Base-by-base conservation (phyloP, 2,797 vertebrate species). In the Saxicola maurus region DNA sequence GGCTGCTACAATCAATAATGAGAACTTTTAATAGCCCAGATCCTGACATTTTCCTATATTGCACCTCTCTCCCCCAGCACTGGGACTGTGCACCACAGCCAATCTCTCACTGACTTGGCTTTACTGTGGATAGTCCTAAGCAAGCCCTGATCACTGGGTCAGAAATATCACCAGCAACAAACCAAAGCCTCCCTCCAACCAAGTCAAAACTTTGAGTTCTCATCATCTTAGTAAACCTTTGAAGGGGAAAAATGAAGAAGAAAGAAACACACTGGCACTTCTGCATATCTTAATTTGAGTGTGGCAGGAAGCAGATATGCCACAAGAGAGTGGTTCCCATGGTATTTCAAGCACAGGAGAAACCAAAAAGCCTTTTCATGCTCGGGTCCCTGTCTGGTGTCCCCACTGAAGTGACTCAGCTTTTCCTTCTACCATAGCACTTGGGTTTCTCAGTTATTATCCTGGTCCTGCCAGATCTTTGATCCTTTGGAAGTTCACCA, bases 261-360 rank as follows among this genome's bases (percentile, higher is more conserved):
- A 66, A 57, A 85, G 13, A 72, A 62, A 49, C n/a, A n/a, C 3
- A 59, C 4, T 90, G 88, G 72, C 35, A 75, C 81, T 88, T 82
- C 61, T 78, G n/a, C 16, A 25, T 67, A 66, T 62, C 68, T 87
- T 92, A 82, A 93, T 94, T 93, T 89, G 57, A 93, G 78, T 56
- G 81, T 75, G 93, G 86, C 59, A 92, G 76, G 78, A 95, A 82
- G 84, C 19, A 85, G 75, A 80, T 31, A 43, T 3, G 77, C 93
- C 94, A 92, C 94, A 95, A 85, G 62, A 89, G 55, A 84, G 72
- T 19, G 6, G 75, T 91, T 95, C 94, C 75, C 91, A 89, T 59
- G 78, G 53, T 89, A 92, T 88, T 94, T 93, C 68, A 31, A 76
- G 78, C 33, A 48, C 1, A 77, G 80, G 51, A 37, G 35, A 94